phyloP scores from a whole-genome alignment of 2,113 vertebrate species.

The Gymnarchus niloticus region DNA sequence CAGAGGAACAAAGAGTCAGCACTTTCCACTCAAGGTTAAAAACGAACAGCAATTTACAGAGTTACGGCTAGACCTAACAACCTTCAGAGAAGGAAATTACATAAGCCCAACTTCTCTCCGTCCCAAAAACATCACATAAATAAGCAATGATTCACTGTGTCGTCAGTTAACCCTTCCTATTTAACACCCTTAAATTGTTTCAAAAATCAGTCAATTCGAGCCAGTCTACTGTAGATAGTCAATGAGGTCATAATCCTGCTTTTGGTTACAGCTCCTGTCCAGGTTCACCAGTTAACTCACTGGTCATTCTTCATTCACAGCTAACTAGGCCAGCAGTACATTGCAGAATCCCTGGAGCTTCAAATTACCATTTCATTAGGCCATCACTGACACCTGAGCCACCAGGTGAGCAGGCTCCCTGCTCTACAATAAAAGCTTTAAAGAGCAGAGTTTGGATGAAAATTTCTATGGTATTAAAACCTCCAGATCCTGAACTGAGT shows the following conservation, averaged over 20 bases:
- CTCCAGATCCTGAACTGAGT: too few species aligned
- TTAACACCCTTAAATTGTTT: not conserved
- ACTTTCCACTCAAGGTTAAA: too few species aligned
- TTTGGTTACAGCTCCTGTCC: not conserved
- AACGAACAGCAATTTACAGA: too few species aligned
- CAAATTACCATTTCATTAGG: not conserved
- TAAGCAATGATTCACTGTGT: not conserved
- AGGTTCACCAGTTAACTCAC: too few species aligned
- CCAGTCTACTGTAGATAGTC: too few species aligned
- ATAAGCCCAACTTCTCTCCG: too few species aligned
- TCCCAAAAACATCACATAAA: too few species aligned
- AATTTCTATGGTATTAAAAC: not conserved
- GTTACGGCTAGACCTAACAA: too few species aligned
- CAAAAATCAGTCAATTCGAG: not conserved
- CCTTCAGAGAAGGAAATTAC: too few species aligned
- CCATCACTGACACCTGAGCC: not conserved
- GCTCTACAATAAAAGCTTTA: not conserved
- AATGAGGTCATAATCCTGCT: too few species aligned
- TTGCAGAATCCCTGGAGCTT: not conserved
- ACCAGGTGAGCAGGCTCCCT: not conserved
- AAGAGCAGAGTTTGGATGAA: not conserved
- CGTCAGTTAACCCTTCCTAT: not conserved
- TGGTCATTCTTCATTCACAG: not conserved
- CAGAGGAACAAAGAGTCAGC: too few species aligned
- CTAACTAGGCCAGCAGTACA: not conserved